Percentiles rank a stretch among this genome's conserved stretches.
phyloP scores from a whole-genome alignment of 2,113 vertebrate genomes.

The Craseonycteris thonglongyai region DNA sequence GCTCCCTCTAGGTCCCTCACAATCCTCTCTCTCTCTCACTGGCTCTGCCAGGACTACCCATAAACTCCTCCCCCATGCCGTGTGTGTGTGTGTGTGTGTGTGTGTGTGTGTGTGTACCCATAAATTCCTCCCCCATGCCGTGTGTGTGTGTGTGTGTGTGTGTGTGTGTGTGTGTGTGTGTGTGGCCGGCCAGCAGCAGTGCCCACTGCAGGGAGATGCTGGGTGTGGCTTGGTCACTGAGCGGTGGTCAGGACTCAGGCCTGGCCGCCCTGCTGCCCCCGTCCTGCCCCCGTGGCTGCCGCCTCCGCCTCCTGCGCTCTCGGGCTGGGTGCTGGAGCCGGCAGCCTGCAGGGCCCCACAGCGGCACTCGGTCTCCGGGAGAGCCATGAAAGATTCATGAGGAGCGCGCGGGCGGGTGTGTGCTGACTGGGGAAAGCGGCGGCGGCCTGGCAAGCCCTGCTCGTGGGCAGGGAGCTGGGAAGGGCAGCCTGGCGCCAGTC shows the following conservation, averaged over 20 bases:
- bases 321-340: not conserved
- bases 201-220: not conserved
- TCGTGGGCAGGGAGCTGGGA: not conserved
- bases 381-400: slow-evolving; percentile 39
- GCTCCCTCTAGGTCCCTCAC: not conserved
- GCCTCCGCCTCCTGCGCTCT: not conserved
- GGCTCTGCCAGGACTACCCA: not conserved
- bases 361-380: not conserved
- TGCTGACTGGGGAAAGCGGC: not conserved
- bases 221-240: not conserved
- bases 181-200: not conserved
- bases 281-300: fast-evolving
- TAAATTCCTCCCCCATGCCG: not conserved
- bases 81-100: not conserved
- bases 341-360: not conserved
- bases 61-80: not conserved
- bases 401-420: not conserved
- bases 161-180: not conserved
- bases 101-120: not conserved
- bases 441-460: not conserved
- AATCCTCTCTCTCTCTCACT: too few relatives aligned
- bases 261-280: not conserved
- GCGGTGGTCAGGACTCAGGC: too few relatives aligned
- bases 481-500: not conserved
- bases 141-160: too few relatives aligned